Evolutionary conservation across 2,797 vertebrate genomes (phyloP).

Genomic region (Carcharodon carcharias): DNA sequence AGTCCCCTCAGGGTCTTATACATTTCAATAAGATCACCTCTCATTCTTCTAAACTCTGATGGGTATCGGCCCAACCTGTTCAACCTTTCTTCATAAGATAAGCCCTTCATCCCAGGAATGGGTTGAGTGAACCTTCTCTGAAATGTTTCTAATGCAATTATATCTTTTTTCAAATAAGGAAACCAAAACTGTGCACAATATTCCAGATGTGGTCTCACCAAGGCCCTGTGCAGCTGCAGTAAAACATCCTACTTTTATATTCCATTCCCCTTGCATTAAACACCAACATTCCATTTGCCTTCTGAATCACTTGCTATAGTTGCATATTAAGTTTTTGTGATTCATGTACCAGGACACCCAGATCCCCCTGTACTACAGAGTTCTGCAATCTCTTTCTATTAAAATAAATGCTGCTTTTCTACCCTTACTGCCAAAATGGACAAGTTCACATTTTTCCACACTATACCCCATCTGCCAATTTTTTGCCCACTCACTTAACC

Average conservation of each 20-base stretch:
- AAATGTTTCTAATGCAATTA: too few relatives aligned
- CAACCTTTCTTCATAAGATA: neutral
- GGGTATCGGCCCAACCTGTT: neutral
- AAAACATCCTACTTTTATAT: neutral
- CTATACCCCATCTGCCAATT: too few relatives aligned
- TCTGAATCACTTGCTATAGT: neutral
- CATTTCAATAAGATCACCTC: too few relatives aligned
- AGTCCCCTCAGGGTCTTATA: too few relatives aligned
- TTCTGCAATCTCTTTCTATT: neutral
- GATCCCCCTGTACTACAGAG: neutral
- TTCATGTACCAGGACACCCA: neutral
- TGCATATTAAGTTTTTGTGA: neutral
- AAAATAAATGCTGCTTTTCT: too few relatives aligned
- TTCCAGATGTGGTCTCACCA: neutral
- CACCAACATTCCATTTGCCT: neutral
- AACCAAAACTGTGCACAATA: too few relatives aligned
- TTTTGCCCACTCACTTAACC: too few relatives aligned
- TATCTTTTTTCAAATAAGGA: too few relatives aligned
- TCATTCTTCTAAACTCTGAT: neutral
- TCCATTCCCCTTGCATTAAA: neutral
- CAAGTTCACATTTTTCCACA: too few relatives aligned
- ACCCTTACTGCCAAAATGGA: too few relatives aligned
- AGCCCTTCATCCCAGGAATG: neutral
- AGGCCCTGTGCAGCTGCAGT: neutral
- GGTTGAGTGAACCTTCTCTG: neutral